Evolutionary conservation across 23 tunicate genomes (phyloP).

Genomic region (Botrylloides violaceus): DNA sequence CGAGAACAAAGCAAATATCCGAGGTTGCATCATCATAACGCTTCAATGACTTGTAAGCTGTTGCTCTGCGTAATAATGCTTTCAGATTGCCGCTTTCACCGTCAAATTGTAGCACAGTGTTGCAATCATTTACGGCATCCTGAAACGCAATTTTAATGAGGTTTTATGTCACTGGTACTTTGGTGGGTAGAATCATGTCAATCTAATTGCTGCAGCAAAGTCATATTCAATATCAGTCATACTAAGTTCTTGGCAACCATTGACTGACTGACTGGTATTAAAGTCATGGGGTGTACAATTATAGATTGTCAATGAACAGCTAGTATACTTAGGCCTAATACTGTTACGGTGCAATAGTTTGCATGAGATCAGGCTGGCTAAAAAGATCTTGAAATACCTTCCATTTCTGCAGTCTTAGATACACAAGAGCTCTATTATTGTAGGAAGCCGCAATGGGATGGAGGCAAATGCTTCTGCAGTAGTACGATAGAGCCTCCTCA

Average conservation of each 20-base stretch:
- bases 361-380: no score
- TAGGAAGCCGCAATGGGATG: conserved; percentile 51
- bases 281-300: neutral
- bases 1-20: conserved; percentile 57
- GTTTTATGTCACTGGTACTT: neutral
- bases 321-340: no score
- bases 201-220: no score
- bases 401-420: conserved; percentile 59
- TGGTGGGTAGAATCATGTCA: no score
- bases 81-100: conserved; percentile 52
- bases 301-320: no score
- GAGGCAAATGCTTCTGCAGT: conserved; percentile 61
- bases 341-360: no score
- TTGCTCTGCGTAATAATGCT: conserved; percentile 76
- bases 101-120: conserved; percentile 43
- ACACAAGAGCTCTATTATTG: conserved; percentile 80
- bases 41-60: conserved; percentile 46
- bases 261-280: no score
- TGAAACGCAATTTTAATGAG: neutral
- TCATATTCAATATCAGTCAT: no score
- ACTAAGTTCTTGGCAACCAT: no score
- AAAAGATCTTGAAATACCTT: no score
- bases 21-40: conserved; percentile 31
- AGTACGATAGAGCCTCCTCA: conserved; percentile 83
- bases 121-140: conserved; percentile 27